These are phyloP conservation scores for Ormyrus pomaceus DNA, from an alignment of 2,888 invertebrate species.

Conservation along the genomic window DNA sequence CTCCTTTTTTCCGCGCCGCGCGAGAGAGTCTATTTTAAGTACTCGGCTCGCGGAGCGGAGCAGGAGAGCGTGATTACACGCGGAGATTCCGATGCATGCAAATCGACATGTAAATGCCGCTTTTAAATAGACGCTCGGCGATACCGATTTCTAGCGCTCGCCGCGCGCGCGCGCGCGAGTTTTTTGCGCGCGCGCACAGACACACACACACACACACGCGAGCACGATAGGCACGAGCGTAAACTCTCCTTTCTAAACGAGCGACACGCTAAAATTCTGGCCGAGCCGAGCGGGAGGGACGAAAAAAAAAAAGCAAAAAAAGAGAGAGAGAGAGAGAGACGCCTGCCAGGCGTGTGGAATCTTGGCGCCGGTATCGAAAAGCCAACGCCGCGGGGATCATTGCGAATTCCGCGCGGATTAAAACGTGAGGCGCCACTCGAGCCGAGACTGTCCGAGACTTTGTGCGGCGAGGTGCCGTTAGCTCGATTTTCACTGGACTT, in stretches of 20 bases:
- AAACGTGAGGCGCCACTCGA: conserved; percentile 26
- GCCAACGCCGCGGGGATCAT: neutral
- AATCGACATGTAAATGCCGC: conserved; percentile 44
- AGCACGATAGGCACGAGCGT: neutral
- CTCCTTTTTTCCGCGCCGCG: neutral
- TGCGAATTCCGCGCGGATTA: conserved; percentile 29
- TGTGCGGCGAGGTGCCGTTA: neutral
- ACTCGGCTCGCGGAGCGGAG: neutral
- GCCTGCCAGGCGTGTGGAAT: conserved; percentile 13
- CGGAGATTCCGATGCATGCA: conserved; percentile 32
- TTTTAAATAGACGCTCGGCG: conserved; percentile 38
- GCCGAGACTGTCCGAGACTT: neutral
- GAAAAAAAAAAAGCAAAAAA: neutral
- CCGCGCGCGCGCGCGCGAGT: neutral
- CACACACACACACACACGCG: neutral
- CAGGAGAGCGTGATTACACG: conserved; percentile 22
- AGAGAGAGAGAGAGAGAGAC: neutral
- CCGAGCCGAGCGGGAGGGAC: neutral
- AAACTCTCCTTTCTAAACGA: conserved; percentile 1
- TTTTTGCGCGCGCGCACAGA: neutral
- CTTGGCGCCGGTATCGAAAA: conserved; percentile 23
- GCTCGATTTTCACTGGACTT: neutral
- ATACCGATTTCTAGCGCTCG: conserved; percentile 50
- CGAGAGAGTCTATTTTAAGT: conserved; percentile 37
- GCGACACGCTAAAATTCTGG: neutral